Percentiles rank a stretch among this genome's conserved stretches.
phyloP scores from a whole-genome alignment of 2,888 invertebrate species.

The Aspidapion aeneum region DNA sequence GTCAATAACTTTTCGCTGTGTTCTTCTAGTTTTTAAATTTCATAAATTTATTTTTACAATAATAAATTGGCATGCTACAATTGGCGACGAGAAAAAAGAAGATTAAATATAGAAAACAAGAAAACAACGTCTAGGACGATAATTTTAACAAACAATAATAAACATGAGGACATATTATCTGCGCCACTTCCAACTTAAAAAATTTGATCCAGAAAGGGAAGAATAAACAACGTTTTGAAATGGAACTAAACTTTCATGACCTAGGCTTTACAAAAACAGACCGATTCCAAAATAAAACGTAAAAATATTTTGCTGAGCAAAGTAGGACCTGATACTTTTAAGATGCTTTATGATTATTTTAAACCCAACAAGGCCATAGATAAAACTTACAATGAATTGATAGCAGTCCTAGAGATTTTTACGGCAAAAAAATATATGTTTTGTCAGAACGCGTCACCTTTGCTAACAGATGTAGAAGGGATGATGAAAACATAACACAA shows the following conservation, averaged over 20 bases:
- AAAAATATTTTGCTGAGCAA: background rate
- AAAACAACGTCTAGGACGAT: too few relatives aligned
- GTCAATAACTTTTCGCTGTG: too few relatives aligned
- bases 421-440: background rate
- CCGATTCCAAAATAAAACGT: background rate
- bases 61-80: too few relatives aligned
- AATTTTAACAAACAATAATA: too few relatives aligned
- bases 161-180: background rate
- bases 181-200: background rate
- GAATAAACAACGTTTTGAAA: background rate
- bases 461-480: background rate
- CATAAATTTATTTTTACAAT: too few relatives aligned
- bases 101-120: too few relatives aligned
- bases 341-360: constrained; percentile 6
- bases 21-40: too few relatives aligned
- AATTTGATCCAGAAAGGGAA: background rate
- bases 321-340: background rate
- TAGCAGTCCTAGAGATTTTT: background rate
- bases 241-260: background rate
- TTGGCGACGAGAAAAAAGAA: too few relatives aligned
- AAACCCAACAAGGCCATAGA: background rate
- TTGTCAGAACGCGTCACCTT: background rate
- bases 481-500: constrained; percentile 6
- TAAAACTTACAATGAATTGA: background rate
- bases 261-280: background rate